Percentiles rank a stretch among this genome's conserved stretches.
These are phyloP conservation scores for Heliopora coerulea DNA, from an alignment of 92 coral and sea anemone genomes.

Conservation along the genomic window DNA sequence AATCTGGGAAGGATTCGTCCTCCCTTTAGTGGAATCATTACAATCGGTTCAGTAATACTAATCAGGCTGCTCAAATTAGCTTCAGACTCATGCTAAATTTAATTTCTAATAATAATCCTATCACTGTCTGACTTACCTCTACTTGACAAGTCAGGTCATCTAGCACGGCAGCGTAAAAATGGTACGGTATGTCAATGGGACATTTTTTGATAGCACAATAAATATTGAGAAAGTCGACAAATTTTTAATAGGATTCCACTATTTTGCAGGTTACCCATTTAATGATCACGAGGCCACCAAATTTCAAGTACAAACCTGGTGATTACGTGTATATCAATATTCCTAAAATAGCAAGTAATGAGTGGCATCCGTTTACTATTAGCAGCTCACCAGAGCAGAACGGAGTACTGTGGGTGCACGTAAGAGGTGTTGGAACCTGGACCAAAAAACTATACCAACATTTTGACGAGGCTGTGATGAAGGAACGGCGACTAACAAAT, in stretches of 20 bases:
- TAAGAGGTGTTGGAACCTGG: conserved; percentile 86
- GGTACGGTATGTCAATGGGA: too few relatives aligned
- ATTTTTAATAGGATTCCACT: neutral
- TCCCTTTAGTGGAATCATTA: too few relatives aligned
- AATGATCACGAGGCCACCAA: conserved; percentile 31
- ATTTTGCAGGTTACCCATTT: conserved; percentile 22
- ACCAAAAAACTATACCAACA: conserved; percentile 63
- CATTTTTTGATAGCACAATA: too few relatives aligned
- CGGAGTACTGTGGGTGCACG: conserved; percentile 64
- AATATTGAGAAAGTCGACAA: too few relatives aligned
- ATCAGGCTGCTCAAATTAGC: too few relatives aligned
- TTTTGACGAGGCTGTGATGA: conserved; percentile 36
- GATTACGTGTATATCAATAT: conserved; percentile 75
- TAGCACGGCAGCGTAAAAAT: too few relatives aligned
- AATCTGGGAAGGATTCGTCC: too few relatives aligned
- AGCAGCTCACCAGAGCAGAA: conserved; percentile 85
- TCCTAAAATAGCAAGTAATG: conserved; percentile 67
- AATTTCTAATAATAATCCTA: too few relatives aligned
- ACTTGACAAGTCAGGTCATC: too few relatives aligned
- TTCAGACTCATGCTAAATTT: too few relatives aligned
- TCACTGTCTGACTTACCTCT: too few relatives aligned
- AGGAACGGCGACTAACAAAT: conserved; percentile 3
- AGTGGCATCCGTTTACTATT: conserved; percentile 85
- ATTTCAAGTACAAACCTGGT: conserved; percentile 75
- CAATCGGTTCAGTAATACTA: too few relatives aligned